phyloP scores from a whole-genome alignment of 2,797 vertebrate genomes.

The Florisuga fusca region DNA sequence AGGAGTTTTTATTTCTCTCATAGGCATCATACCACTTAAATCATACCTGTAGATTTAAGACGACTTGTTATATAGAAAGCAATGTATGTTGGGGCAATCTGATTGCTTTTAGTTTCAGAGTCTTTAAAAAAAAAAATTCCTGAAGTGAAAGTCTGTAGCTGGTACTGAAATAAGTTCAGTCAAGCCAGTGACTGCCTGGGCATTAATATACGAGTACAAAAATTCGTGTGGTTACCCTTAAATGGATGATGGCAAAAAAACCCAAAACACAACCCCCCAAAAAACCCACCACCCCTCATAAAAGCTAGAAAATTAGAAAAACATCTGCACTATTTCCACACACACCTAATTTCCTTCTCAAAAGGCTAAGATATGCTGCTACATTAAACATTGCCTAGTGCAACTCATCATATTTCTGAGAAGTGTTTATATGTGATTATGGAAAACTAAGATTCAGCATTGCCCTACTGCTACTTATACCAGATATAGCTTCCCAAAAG shows the following conservation, averaged over 20 bases:
- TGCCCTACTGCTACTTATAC: conserved; percentile 1
- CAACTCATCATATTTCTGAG: conserved; percentile 36
- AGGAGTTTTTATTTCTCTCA: background rate
- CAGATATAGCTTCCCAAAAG: conserved; percentile 17
- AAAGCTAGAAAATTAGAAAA: conserved; percentile 51
- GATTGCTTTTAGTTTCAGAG: background rate
- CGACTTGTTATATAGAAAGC: background rate
- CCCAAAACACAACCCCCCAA: background rate
- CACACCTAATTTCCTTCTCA: conserved; percentile 44
- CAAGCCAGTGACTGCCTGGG: background rate
- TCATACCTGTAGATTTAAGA: background rate
- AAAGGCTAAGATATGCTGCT: conserved; percentile 47
- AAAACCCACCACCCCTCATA: conserved; percentile 8
- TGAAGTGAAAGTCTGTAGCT: background rate
- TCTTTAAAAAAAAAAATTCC: background rate
- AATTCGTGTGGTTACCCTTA: conserved; percentile 42
- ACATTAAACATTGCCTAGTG: conserved; percentile 29
- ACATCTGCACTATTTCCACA: conserved; percentile 19
- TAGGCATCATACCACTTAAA: background rate
- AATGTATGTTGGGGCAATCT: background rate
- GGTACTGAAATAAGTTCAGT: background rate
- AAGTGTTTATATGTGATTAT: conserved; percentile 44
- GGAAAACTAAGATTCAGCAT: background rate
- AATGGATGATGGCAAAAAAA: conserved; percentile 19
- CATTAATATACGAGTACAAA: background rate